Evolutionary conservation across 2,888 invertebrate genomes (phyloP).

Genomic region (Oscheius sp.): DNA sequence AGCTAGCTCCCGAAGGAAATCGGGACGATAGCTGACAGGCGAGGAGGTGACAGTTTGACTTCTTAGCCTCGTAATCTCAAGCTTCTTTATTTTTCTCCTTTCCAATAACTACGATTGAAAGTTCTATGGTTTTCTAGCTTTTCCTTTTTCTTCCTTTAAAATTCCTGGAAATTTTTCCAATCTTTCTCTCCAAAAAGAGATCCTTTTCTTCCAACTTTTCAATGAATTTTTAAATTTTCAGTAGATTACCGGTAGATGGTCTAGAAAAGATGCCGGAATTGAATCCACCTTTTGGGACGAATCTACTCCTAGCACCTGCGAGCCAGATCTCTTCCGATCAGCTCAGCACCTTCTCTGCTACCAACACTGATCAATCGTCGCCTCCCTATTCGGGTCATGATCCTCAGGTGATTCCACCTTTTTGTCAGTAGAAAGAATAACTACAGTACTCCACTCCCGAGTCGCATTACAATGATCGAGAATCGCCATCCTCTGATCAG

Average conservation of each 20-base stretch:
- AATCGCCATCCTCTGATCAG: conserved; percentile 44
- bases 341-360: conserved; percentile 24
- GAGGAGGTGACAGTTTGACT: neutral
- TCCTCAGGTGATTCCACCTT: conserved; percentile 14
- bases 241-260: conserved; percentile 10
- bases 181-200: too few relatives aligned
- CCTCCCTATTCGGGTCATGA: conserved; percentile 28
- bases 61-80: neutral
- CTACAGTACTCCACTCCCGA: conserved; percentile 30
- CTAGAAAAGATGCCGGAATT: conserved; percentile 20
- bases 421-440: neutral
- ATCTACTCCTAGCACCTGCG: conserved; percentile 15
- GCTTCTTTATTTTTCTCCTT: neutral
- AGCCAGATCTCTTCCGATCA: conserved; percentile 22
- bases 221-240: neutral
- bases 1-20: neutral
- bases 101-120: too few relatives aligned
- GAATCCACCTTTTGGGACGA: conserved; percentile 15
- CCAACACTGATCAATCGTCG: conserved; percentile 28
- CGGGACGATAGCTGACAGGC: neutral
- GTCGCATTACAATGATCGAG: conserved; percentile 37
- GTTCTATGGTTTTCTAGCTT: neutral
- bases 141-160: neutral
- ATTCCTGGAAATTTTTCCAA: too few relatives aligned
- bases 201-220: too few relatives aligned